A percentile compares a stretch with the other conserved stretches of the same genome.
These are phyloP conservation scores for Spicauda simplicius DNA, from an alignment of 2,888 invertebrate genomes.

Conservation along the genomic window DNA sequence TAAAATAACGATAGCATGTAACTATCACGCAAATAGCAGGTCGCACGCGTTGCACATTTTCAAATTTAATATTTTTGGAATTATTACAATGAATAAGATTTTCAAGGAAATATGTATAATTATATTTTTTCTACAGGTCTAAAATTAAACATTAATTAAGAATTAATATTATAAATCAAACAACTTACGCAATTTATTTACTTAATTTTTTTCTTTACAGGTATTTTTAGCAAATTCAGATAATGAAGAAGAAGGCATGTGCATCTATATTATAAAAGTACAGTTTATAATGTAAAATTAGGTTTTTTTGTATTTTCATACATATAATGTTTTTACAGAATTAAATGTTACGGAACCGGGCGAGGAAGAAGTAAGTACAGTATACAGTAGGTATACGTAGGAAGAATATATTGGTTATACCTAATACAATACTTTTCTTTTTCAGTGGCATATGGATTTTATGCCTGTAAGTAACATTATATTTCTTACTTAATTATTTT, in stretches of 20 bases:
- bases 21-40: neutral
- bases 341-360: conserved; percentile 53
- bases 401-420: conserved; percentile 12
- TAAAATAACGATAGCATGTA: conserved; percentile 7
- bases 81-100: neutral
- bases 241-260: conserved; percentile 38
- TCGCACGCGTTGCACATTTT: neutral
- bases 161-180: neutral
- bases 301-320: conserved; percentile 9
- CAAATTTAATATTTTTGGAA: neutral
- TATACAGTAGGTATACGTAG: neutral
- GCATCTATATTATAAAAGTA: neutral
- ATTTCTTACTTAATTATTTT: no score
- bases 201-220: conserved; percentile 20
- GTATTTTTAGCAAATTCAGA: conserved; percentile 26
- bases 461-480: conserved; percentile 66
- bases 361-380: conserved; percentile 68
- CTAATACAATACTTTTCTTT: conserved; percentile 39
- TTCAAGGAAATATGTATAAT: conserved; percentile 14
- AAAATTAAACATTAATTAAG: neutral
- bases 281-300: neutral
- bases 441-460: conserved; percentile 80
- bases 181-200: no score
- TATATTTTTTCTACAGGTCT: conserved; percentile 23
- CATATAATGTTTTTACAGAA: conserved; percentile 47